Conservation (phyloP, 2,113 vertebrate species). For the Pelodiscus sinensis region DNA sequence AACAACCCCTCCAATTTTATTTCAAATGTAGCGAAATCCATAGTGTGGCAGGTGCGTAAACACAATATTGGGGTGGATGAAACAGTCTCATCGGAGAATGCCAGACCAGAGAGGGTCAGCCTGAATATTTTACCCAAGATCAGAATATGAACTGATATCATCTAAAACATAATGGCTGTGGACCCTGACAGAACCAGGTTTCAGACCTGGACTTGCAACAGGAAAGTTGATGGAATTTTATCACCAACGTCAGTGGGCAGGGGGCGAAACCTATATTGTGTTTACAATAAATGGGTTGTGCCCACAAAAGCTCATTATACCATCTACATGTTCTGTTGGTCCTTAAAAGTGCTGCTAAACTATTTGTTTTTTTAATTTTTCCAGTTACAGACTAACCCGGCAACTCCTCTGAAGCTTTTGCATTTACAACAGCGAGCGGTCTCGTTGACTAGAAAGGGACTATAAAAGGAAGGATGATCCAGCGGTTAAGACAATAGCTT, state of each 20-base stretch:
- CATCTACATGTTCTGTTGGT: no score
- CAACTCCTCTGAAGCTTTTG: no score
- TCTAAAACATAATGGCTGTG: neutral
- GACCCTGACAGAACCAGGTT: conserved; percentile 15
- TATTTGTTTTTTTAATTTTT: no score
- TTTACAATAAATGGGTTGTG: neutral
- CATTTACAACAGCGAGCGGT: neutral
- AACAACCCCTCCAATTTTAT: neutral
- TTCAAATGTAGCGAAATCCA: conserved; percentile 18
- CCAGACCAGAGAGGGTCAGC: no score
- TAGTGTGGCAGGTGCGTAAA: conserved; percentile 18
- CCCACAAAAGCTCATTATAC: no score
- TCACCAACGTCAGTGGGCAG: neutral
- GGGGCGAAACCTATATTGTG: neutral
- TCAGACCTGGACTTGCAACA: neutral
- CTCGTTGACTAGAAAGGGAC: conserved; percentile 7
- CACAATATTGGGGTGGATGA: neutral
- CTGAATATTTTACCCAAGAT: conserved; percentile 28
- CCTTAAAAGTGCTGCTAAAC: no score
- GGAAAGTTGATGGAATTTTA: neutral
- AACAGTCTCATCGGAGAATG: neutral
- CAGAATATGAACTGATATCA: conserved; percentile 18
- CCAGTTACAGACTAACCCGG: no score
- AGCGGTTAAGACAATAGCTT: neutral
- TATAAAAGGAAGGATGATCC: neutral